These are phyloP conservation scores for Apantesis nais DNA, from an alignment of 2,888 invertebrate genomes.

Conservation along the genomic window DNA sequence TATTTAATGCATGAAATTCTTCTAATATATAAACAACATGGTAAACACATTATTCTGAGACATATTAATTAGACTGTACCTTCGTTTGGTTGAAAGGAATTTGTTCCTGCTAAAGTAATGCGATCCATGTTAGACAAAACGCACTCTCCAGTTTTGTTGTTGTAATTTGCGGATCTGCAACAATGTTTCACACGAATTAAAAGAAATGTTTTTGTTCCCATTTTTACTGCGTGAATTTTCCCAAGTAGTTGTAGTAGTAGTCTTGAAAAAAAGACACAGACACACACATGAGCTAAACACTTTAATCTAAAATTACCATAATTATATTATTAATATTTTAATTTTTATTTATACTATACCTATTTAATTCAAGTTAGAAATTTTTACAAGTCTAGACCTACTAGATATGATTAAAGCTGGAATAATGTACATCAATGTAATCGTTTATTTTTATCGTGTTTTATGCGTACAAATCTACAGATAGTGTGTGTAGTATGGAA, in stretches of 20 bases:
- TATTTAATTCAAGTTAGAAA: slow-evolving; percentile 29
- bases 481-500: slow-evolving; percentile 20
- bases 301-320: slow-evolving; percentile 49
- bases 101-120: slow-evolving; percentile 93
- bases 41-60: neutral
- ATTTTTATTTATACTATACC: slow-evolving; percentile 25
- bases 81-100: slow-evolving; percentile 89
- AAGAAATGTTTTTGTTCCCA: slow-evolving; percentile 26
- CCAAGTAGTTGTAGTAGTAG: no score
- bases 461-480: slow-evolving; percentile 18
- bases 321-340: slow-evolving; percentile 35
- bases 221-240: no score
- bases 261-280: no score
- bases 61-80: slow-evolving; percentile 64
- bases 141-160: slow-evolving; percentile 93
- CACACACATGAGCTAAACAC: slow-evolving; percentile 45
- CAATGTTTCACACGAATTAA: slow-evolving; percentile 70
- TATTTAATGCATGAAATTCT: neutral
- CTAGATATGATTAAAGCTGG: slow-evolving; percentile 36
- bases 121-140: slow-evolving; percentile 96
- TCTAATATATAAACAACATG: neutral
- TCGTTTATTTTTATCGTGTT: slow-evolving; percentile 29
- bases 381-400: slow-evolving; percentile 34
- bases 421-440: slow-evolving; percentile 36
- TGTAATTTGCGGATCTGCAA: slow-evolving; percentile 95